Conservation (phyloP, 2,113 vertebrate species). For the Symphodus melops region DNA sequence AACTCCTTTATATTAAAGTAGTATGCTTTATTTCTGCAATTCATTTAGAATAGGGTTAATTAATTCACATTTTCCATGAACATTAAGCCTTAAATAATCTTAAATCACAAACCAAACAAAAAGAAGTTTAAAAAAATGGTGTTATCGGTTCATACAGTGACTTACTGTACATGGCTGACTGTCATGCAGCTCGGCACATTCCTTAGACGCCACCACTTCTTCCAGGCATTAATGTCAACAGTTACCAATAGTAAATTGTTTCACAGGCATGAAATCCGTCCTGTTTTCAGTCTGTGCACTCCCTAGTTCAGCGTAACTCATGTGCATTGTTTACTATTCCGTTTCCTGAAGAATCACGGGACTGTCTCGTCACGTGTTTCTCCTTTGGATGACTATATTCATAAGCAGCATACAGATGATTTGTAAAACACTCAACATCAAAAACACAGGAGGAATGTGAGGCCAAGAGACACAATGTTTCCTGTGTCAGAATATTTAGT, state of each 20-base stretch:
- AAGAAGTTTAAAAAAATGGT: too few species aligned
- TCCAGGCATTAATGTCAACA: neutral
- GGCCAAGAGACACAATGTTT: neutral
- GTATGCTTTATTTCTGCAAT: neutral
- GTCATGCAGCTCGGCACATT: neutral
- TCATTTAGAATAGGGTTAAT: neutral
- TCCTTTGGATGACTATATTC: neutral
- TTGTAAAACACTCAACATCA: neutral
- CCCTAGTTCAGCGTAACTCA: neutral
- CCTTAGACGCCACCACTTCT: neutral
- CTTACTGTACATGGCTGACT: too few species aligned
- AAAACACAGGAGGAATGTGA: conserved; percentile 1
- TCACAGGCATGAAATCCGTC: conserved; percentile 30
- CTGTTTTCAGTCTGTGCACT: conserved; percentile 15
- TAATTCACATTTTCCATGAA: neutral
- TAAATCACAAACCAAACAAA: neutral
- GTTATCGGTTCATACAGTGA: neutral
- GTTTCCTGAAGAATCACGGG: conserved; percentile 3
- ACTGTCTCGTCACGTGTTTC: neutral
- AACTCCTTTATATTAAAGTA: neutral
- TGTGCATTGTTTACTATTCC: conserved; percentile 13
- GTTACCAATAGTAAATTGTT: conserved; percentile 14
- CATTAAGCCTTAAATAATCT: neutral
- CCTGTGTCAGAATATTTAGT: neutral
- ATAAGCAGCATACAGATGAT: neutral